A percentile compares a stretch with the other conserved stretches of the same genome.
Evolutionary conservation across 2,888 invertebrate genomes (phyloP).

Genomic region (Imbricaverruca yamaguchii): DNA sequence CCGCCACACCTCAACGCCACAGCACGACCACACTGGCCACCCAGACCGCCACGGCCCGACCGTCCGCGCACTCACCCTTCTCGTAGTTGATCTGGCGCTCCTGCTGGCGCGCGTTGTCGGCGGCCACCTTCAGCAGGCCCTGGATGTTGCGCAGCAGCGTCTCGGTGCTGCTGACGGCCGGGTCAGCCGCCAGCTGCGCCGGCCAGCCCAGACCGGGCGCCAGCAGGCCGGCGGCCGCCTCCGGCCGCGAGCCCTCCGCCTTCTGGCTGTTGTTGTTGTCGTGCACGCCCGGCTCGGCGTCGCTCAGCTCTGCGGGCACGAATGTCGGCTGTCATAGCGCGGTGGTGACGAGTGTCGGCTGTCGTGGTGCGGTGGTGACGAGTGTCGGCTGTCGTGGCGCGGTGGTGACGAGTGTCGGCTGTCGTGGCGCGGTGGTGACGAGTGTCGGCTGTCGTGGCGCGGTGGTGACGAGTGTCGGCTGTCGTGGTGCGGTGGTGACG

Average conservation of each 20-base stretch:
- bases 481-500: too few species aligned
- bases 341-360: too few species aligned
- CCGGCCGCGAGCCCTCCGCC: constrained; percentile 15
- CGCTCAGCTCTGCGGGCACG: constrained; percentile 57
- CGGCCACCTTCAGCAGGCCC: constrained; percentile 92
- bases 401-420: too few species aligned
- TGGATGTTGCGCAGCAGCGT: constrained; percentile 91
- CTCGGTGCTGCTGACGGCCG: constrained; percentile 69
- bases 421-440: too few species aligned
- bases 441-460: too few species aligned
- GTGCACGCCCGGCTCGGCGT: constrained; percentile 58
- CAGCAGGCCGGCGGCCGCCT: constrained; percentile 5
- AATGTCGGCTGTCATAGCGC: too few species aligned
- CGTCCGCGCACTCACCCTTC: constrained; percentile 61
- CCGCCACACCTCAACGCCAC: too few species aligned
- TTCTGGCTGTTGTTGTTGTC: constrained; percentile 45
- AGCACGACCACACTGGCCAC: too few species aligned
- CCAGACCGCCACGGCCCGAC: too few species aligned
- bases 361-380: too few species aligned
- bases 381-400: too few species aligned
- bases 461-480: too few species aligned
- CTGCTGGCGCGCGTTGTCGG: constrained; percentile 91
- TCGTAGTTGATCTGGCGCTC: constrained; percentile 93
- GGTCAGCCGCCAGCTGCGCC: constrained; percentile 27
- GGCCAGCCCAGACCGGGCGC: background rate